A percentile compares a stretch with the other conserved stretches of the same genome.
phyloP scores from a whole-genome alignment of 2,888 invertebrate species.

The Eucera pruinosa region DNA sequence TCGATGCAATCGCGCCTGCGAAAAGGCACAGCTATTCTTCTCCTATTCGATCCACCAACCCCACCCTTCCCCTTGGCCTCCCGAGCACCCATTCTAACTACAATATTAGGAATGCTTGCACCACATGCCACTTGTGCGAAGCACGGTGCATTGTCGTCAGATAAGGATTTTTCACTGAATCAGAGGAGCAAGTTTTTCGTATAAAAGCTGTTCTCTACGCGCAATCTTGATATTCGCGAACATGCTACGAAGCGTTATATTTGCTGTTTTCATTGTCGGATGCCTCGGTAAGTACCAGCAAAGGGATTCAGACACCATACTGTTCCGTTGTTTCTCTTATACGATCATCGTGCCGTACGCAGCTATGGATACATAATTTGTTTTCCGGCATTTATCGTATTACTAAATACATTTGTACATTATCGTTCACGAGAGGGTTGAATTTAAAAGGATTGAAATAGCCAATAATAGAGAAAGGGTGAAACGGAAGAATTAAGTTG shows the following conservation, averaged over 20 bases:
- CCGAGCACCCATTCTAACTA: constrained; percentile 1
- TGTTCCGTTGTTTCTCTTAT: not conserved
- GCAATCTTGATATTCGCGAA: constrained; percentile 30
- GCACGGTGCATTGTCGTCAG: constrained; percentile 38
- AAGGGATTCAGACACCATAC: not conserved
- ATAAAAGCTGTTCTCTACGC: constrained; percentile 54
- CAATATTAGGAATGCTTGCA: constrained; percentile 39
- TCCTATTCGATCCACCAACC: not conserved
- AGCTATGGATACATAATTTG: not conserved
- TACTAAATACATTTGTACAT: no score
- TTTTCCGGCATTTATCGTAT: not conserved
- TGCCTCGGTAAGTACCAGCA: constrained; percentile 42
- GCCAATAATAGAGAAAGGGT: no score
- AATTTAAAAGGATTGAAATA: no score
- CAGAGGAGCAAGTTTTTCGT: constrained; percentile 40
- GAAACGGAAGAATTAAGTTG: not conserved
- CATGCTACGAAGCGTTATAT: constrained; percentile 42
- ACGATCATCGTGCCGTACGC: no score
- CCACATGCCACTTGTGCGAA: constrained; percentile 21
- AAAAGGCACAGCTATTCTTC: constrained; percentile 22
- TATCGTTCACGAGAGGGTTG: no score
- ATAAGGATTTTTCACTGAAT: constrained; percentile 59
- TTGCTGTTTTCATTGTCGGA: constrained; percentile 17
- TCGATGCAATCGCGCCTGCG: constrained; percentile 23
- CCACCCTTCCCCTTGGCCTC: not conserved